Conservation (phyloP, 2,797 vertebrate species). For the Labroides dimidiatus region DNA sequence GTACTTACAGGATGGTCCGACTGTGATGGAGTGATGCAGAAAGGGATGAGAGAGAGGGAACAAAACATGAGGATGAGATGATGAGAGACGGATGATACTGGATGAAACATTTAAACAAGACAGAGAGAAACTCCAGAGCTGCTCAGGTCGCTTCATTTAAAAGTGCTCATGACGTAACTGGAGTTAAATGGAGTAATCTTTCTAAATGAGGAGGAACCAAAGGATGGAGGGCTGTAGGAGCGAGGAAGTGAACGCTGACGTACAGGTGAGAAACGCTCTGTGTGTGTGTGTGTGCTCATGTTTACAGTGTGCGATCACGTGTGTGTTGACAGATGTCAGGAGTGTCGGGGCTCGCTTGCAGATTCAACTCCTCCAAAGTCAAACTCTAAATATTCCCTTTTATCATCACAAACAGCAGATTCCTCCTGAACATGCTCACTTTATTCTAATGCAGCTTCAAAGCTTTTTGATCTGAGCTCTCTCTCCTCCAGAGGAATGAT, state of each 20-base stretch:
- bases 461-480: constrained; percentile 66
- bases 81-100: constrained; percentile 29
- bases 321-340: constrained; percentile 28
- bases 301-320: background rate
- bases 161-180: background rate
- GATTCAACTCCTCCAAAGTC: constrained; percentile 33
- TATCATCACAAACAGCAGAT: constrained; percentile 67
- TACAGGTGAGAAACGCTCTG: constrained; percentile 22
- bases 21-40: constrained; percentile 80
- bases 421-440: constrained; percentile 57
- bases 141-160: background rate
- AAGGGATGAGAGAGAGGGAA: constrained; percentile 54
- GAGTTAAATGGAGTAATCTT: background rate
- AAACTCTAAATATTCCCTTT: constrained; percentile 68
- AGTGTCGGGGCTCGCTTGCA: constrained; percentile 22
- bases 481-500: constrained; percentile 49
- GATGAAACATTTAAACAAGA: constrained; percentile 27
- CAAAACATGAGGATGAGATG: constrained; percentile 67
- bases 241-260: constrained; percentile 14
- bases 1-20: constrained; percentile 88
- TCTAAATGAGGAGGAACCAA: constrained; percentile 14
- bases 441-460: constrained; percentile 68
- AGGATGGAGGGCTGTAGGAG: background rate
- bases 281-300: constrained; percentile 15
- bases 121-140: background rate